Base-by-base conservation (phyloP, 2,888 invertebrate species). In the Prosapia bicincta region DNA sequence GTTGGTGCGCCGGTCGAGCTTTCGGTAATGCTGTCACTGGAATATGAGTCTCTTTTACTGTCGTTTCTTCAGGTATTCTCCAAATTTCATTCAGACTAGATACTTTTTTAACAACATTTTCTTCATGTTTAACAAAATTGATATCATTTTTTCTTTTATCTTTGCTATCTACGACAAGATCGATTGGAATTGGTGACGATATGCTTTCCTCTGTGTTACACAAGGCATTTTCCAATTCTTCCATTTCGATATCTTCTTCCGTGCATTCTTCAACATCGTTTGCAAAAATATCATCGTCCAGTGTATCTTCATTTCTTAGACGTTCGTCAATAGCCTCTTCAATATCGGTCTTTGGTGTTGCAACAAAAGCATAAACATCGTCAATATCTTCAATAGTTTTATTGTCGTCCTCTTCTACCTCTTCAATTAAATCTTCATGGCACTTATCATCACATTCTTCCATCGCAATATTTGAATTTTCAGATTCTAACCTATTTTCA, bases 51-150 rank as follows among this genome's bases (percentile, higher is more conserved):
- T 80, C 79, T 25, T 79, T 78, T 13, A 81, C 80, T 15, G 81
- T 81, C 5, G 81, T 81, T 3, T 80, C 81, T 76, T 79, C 80
- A n/a, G 81, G 81, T n/a, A 81, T 74, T 66, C 78, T 79, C 77
- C 77, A 79, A 15, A 78, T 38, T 24, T 78, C 76, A 66, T 77
- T 75, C 24, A 79, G 69, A 73, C 71, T 78, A 65, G 66, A 72
- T 30, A 32, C 72, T 66, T 66, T 54, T 54, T 54, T 54, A 54
- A 54, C 54, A 20, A 54, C 20, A 20, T 54, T 54, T 54, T 54
- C 54, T 54, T 54, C 54, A 10, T 20, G n/a, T 54, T 54, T 54
- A 54, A 54, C 20, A 30, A 6, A 9, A 54, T 54, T 54, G 2
- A 54, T n/a, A 30, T 23, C 26, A n/a, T 32, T n/a, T 23, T 7